A percentile compares a stretch with the other conserved stretches of the same genome.
These are phyloP conservation scores for Sebastes minor DNA, from an alignment of 2,797 vertebrate genomes.

Conservation along the genomic window DNA sequence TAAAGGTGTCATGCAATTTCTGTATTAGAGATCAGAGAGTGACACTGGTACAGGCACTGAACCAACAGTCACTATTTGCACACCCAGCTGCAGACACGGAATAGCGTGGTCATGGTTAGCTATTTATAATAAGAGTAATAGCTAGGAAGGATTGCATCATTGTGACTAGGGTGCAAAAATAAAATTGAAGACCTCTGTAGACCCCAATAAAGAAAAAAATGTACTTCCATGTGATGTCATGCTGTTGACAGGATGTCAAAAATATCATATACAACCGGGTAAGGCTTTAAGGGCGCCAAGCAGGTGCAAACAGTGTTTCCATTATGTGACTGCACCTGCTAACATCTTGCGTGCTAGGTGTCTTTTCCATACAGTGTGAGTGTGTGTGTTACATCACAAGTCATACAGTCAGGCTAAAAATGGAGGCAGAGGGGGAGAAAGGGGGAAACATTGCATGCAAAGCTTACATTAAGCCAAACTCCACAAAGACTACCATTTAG, in stretches of 20 bases:
- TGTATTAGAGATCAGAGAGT: neutral
- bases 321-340: conserved; percentile 8
- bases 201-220: neutral
- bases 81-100: neutral
- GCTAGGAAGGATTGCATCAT: conserved; percentile 25
- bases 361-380: neutral
- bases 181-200: neutral
- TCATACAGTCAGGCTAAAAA: neutral
- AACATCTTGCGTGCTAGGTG: neutral
- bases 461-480: neutral
- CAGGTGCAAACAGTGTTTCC: neutral
- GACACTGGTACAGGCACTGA: neutral
- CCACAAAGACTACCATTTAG: neutral
- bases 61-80: neutral
- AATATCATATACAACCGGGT: neutral
- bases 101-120: neutral
- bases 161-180: neutral
- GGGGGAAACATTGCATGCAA: neutral
- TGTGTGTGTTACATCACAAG: neutral
- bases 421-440: neutral
- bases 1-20: neutral
- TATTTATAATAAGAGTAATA: neutral
- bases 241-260: neutral
- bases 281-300: neutral
- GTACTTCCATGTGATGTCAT: neutral